Percentiles rank a stretch among this genome's conserved stretches.
These are phyloP conservation scores for Erebia ligea DNA, from an alignment of 2,888 invertebrate species.

Conservation along the genomic window DNA sequence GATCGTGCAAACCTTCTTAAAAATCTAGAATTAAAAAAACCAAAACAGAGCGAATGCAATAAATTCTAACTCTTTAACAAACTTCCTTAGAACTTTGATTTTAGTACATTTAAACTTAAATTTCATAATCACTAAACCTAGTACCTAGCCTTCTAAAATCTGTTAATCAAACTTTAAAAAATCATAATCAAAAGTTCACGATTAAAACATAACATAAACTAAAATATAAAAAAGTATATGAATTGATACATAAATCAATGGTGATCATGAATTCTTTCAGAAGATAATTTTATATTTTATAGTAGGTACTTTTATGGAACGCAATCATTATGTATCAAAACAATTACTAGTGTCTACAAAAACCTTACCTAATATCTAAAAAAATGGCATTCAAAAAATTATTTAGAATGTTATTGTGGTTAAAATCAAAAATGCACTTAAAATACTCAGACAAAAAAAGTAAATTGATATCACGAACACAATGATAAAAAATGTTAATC, in stretches of 20 bases:
- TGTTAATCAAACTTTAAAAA: constrained; percentile 76
- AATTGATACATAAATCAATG: constrained; percentile 71
- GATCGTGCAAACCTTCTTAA: constrained; percentile 62
- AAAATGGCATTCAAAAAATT: constrained; percentile 63
- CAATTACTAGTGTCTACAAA: constrained; percentile 53
- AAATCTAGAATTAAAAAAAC: constrained; percentile 54
- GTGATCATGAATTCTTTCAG: constrained; percentile 41
- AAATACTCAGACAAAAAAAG: constrained; percentile 49
- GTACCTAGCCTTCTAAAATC: constrained; percentile 50
- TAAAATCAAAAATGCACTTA: constrained; percentile 79
- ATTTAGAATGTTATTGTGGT: constrained; percentile 78
- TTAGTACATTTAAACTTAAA: constrained; percentile 38
- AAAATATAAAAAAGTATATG: constrained; percentile 52
- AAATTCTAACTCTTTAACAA: constrained; percentile 45
- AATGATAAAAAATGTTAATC: constrained; percentile 72
- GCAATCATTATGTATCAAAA: constrained; percentile 69
- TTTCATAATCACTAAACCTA: constrained; percentile 59
- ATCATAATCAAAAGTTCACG: constrained; percentile 77
- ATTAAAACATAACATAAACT: constrained; percentile 65
- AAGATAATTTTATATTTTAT: constrained; percentile 11
- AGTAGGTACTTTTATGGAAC: constrained; percentile 41
- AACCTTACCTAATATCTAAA: constrained; percentile 54
- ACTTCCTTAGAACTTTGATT: constrained; percentile 25
- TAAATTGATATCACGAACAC: constrained; percentile 65
- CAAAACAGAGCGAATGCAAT: constrained; percentile 52